Base-by-base conservation (phyloP, 2,888 invertebrate species). In the Heliconius cydno region DNA sequence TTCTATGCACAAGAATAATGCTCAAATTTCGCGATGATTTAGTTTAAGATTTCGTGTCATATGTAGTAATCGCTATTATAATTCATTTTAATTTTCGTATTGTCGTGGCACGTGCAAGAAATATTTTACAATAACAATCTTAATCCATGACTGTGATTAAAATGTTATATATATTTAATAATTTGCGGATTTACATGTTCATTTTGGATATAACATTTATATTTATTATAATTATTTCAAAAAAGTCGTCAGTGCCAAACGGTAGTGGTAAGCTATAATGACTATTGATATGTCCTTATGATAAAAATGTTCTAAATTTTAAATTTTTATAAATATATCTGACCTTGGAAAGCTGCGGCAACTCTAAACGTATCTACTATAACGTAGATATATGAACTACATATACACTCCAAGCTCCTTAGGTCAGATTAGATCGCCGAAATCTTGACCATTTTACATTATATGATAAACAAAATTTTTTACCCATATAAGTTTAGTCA, bases 401-500 rank as follows among this genome's bases (percentile, higher is more conserved):
- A 83, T 84, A 78, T 19, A 83, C 84, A 87, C 60, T 57, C 34
- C 60, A 88, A 88, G 91, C 93, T 93, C 92, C 91, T 89, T 89
- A 84, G 92, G 94, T 93, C 92, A 91, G 85, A 81, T 83, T 86
- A 91, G 93, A 94, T 94, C 92, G 95, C 95, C 95, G 95, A 92
- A 94, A 94, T 95, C 95, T 95, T 95, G 95, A 94, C 95, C 95
- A 95, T 94, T 91, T 91, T 83, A 83, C 83, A 91, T 82, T 67
- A 78, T 81, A 88, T 91, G 88, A 89, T 92, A 92, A 92, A 92
- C 90, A 91, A 92, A 91, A 86, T 91, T 91, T 92, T 94, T 94
- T 94, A 94, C 94, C 94, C 92, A 92, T 92, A 89, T 94, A 94
- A 94, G 92, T 92, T 94, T 94, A 94, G 95, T 94, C 94, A 94